Percentiles rank a stretch among this genome's conserved stretches.
Conservation (phyloP, 2,113 vertebrate species). For the Ascaphus truei region DNA sequence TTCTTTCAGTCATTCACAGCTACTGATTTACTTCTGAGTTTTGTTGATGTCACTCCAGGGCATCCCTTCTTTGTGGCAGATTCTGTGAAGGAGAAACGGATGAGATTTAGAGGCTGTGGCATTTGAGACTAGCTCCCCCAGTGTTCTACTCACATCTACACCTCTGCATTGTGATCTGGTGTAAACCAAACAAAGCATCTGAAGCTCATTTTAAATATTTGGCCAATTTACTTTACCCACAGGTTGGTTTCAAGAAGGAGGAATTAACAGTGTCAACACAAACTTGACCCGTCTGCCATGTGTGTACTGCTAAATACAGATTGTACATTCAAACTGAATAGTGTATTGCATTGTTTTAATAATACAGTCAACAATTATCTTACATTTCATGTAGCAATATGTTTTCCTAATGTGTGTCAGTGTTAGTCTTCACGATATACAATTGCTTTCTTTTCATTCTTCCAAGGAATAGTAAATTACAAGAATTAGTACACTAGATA, state of each 20-base stretch:
- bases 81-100: constrained; percentile 3
- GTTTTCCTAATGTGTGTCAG: too few species aligned
- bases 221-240: background rate
- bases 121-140: background rate
- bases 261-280: too few species aligned
- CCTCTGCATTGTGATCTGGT: background rate
- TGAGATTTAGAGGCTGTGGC: constrained; percentile 1
- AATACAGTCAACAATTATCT: too few species aligned
- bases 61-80: background rate
- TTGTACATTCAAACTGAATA: too few species aligned
- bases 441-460: too few species aligned
- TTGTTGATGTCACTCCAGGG: background rate
- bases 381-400: too few species aligned
- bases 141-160: background rate
- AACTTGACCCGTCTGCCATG: background rate
- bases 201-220: too few species aligned
- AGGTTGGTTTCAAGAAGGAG: background rate
- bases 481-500: too few species aligned
- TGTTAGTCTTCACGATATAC: too few species aligned
- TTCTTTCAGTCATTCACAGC: background rate
- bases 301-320: too few species aligned
- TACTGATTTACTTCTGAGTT: background rate
- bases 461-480: too few species aligned
- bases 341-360: too few species aligned
- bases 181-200: background rate